Conservation (phyloP, 2,113 vertebrate species). For the Microcebus ravelobensis region DNA sequence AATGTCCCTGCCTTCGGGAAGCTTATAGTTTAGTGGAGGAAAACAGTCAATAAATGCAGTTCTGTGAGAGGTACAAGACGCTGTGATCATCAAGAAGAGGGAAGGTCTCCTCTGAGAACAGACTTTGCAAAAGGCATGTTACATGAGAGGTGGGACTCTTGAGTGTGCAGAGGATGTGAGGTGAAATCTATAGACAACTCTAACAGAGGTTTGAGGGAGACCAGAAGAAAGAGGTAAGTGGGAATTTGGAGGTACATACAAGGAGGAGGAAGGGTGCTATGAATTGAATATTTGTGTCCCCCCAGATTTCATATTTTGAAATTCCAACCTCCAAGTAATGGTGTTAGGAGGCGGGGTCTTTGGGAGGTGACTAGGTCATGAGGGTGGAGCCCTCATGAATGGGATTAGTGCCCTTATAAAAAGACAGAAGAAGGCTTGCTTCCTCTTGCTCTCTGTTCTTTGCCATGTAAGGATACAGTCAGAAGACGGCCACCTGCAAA, state of each 20-base stretch:
- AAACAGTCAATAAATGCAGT: background rate
- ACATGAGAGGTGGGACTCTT: background rate
- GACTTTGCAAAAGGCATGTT: background rate
- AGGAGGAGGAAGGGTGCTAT: background rate
- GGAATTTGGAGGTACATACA: background rate
- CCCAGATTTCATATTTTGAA: background rate
- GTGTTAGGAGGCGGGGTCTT: background rate
- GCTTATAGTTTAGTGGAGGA: background rate
- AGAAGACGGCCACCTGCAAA: background rate
- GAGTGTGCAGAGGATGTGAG: background rate
- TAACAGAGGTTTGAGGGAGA: background rate
- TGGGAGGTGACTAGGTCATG: background rate
- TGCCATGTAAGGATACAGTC: background rate
- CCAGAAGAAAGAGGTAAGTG: background rate
- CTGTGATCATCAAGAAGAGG: background rate
- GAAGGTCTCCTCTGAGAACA: too few species aligned
- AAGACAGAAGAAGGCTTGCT: too few species aligned
- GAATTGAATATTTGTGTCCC: background rate
- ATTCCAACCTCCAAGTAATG: background rate
- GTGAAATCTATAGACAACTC: background rate
- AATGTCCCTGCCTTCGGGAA: background rate
- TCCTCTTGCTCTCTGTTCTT: background rate
- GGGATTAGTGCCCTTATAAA: background rate
- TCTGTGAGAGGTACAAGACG: background rate
- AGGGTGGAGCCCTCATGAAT: background rate